These are phyloP conservation scores for Athene cunicularia DNA, from an alignment of 2,113 vertebrate species.

Conservation along the genomic window DNA sequence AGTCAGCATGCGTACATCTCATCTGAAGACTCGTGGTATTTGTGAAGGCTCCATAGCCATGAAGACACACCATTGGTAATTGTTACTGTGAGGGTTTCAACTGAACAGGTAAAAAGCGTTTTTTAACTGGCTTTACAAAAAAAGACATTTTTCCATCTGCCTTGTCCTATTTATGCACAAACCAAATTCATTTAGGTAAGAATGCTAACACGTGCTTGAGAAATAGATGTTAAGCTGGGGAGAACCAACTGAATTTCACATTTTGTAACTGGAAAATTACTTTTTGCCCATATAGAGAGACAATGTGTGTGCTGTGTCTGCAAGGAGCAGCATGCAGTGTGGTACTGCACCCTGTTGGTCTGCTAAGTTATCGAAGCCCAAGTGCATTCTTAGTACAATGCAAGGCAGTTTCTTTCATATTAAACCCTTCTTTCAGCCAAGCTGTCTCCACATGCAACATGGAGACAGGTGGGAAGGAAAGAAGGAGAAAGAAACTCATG, in stretches of 20 bases:
- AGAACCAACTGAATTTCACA: not conserved
- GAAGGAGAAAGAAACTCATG: not conserved
- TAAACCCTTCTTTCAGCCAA: not conserved
- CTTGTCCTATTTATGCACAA: not conserved
- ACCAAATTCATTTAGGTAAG: conserved; percentile 31
- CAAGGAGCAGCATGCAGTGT: not conserved
- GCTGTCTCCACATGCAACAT: not conserved
- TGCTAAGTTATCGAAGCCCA: not conserved
- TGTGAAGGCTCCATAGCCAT: not conserved
- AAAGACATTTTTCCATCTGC: not conserved
- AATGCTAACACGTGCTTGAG: not conserved
- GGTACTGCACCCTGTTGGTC: conserved; percentile 74
- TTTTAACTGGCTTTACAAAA: not conserved
- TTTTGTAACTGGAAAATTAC: conserved; percentile 16
- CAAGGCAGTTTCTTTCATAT: not conserved
- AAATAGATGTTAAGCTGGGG: not conserved
- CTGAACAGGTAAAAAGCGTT: not conserved
- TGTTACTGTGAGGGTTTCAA: not conserved
- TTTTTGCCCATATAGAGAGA: not conserved
- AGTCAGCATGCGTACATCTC: not conserved
- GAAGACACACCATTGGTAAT: not conserved
- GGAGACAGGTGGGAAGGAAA: not conserved
- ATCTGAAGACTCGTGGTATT: not conserved
- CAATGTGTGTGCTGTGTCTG: not conserved
- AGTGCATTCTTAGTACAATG: not conserved